These are phyloP conservation scores for Capitulum mitella DNA, from an alignment of 2,888 invertebrate genomes.

Conservation along the genomic window DNA sequence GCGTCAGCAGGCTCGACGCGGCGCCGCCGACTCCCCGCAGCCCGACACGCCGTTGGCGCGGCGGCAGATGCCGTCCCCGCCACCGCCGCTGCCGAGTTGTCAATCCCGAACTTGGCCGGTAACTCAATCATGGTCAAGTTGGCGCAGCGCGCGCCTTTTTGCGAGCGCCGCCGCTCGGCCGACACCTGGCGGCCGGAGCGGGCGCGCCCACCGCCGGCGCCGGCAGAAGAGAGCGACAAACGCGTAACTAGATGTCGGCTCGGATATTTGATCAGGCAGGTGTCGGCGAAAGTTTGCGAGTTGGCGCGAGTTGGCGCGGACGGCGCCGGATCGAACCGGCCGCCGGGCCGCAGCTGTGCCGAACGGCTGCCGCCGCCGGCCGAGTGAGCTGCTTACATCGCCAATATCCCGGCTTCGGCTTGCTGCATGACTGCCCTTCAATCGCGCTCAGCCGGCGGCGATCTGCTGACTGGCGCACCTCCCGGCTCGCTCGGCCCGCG, in stretches of 20 bases:
- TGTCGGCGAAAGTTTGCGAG: neutral
- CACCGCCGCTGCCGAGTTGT: too few species aligned
- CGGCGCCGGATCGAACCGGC: neutral
- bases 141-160: neutral
- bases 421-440: neutral
- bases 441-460: neutral
- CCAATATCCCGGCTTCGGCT: too few species aligned
- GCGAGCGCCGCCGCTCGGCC: neutral
- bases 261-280: constrained; percentile 18
- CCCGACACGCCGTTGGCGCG: too few species aligned
- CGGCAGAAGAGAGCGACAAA: neutral
- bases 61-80: too few species aligned
- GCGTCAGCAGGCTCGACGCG: neutral
- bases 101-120: too few species aligned
- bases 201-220: neutral
- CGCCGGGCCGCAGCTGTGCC: neutral
- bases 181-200: neutral
- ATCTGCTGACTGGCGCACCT: neutral
- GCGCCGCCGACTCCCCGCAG: too few species aligned
- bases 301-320: neutral
- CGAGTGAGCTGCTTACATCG: too few species aligned
- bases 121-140: neutral
- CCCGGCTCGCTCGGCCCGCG: neutral
- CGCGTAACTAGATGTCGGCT: neutral
- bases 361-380: neutral